Evolutionary conservation across 2,113 vertebrate species (phyloP).

Genomic region (Plecotus auritus): DNA sequence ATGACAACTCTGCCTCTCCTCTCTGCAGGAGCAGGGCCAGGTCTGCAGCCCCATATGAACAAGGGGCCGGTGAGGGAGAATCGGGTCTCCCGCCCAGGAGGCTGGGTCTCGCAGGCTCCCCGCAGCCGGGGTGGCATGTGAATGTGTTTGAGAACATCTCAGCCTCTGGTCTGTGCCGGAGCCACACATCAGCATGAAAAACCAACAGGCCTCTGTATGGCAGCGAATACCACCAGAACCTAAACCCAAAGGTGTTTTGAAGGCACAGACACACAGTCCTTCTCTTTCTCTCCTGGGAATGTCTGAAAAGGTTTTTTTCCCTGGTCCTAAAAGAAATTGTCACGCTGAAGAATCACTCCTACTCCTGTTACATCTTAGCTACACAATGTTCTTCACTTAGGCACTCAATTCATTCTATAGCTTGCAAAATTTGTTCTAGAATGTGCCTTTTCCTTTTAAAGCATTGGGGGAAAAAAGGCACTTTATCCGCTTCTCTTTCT

Average conservation of each 20-base stretch:
- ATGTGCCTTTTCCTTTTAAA: background rate
- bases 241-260: background rate
- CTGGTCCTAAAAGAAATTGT: background rate
- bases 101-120: background rate
- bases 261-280: background rate
- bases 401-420: background rate
- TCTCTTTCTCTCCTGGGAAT: background rate
- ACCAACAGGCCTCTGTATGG: background rate
- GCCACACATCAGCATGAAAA: background rate
- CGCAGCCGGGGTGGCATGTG: background rate
- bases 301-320: background rate
- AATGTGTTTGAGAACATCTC: background rate
- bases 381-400: background rate
- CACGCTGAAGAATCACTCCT: background rate
- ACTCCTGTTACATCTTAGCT: background rate
- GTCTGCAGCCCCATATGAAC: background rate
- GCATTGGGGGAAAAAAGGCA: background rate
- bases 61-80: background rate
- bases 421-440: background rate
- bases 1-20: background rate
- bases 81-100: background rate
- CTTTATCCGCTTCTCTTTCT: background rate
- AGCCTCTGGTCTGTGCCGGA: background rate
- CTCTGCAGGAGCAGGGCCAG: background rate
- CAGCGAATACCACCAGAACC: background rate